Conservation (phyloP, 2,797 vertebrate species). For the Cyclopterus lumpus region DNA sequence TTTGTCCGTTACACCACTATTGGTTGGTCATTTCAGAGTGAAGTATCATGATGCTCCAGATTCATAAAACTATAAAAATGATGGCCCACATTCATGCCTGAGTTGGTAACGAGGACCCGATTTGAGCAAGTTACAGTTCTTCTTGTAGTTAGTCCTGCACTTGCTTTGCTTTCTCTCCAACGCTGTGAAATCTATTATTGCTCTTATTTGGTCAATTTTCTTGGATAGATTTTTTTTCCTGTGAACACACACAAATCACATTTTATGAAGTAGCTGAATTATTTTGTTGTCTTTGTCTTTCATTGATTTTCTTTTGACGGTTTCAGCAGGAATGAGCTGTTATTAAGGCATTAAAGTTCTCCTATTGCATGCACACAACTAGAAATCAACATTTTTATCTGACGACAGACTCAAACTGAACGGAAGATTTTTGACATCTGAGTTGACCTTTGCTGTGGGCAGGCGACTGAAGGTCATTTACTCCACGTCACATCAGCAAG, state of each 20-base stretch:
- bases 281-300: not conserved
- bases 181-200: not conserved
- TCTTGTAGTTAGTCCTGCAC: not conserved
- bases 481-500: conserved; percentile 13
- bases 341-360: conserved; percentile 4
- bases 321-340: conserved; percentile 1
- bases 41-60: not conserved
- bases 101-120: not conserved
- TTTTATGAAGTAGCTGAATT: not conserved
- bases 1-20: too few relatives aligned
- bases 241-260: not conserved
- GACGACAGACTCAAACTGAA: conserved; percentile 1
- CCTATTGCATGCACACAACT: not conserved
- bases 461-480: conserved; percentile 22
- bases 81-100: not conserved
- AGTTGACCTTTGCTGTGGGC: conserved; percentile 32
- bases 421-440: conserved; percentile 20
- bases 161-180: too few relatives aligned
- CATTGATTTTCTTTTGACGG: not conserved
- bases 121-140: not conserved
- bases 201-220: not conserved
- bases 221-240: too few relatives aligned
- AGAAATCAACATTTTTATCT: conserved; percentile 10
- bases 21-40: not conserved
- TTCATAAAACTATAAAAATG: not conserved